A percentile compares a stretch with the other conserved stretches of the same genome.
Evolutionary conservation across 2,888 invertebrate genomes (phyloP).

Genomic region (Chymomyza caudatula): DNA sequence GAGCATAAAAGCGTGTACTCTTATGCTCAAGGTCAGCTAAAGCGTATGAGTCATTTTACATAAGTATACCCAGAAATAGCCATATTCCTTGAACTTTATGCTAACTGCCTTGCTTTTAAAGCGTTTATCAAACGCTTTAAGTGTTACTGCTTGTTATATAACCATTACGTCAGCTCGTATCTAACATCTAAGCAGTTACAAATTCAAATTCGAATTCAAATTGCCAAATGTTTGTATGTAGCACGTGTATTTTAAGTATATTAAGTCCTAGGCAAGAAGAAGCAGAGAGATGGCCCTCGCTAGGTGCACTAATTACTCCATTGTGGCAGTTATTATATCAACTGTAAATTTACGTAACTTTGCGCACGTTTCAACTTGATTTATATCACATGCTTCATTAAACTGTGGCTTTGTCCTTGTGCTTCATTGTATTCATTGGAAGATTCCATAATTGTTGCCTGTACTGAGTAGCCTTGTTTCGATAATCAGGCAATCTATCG

Average conservation of each 20-base stretch:
- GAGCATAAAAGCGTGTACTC: not conserved
- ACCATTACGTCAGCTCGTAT: not conserved
- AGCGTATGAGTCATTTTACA: not conserved
- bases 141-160: too few relatives aligned
- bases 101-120: not conserved
- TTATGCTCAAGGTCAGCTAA: not conserved
- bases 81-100: too few relatives aligned
- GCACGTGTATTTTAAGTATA: too few relatives aligned
- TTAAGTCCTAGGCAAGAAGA: not conserved
- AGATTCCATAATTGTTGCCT: constrained; percentile 39
- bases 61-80: too few relatives aligned
- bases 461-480: constrained; percentile 1
- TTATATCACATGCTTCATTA: constrained; percentile 40
- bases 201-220: not conserved
- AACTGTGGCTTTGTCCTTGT: constrained; percentile 17
- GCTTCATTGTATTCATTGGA: not conserved
- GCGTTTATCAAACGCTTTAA: too few relatives aligned
- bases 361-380: constrained; percentile 28
- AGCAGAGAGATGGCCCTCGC: too few relatives aligned
- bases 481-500: not conserved
- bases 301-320: not conserved
- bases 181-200: not conserved
- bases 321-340: not conserved
- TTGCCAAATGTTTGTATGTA: not conserved
- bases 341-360: not conserved